Percentiles rank a stretch among this genome's conserved stretches.
phyloP scores from a whole-genome alignment of 2,888 invertebrate species.

The Dryadula phaetusa region DNA sequence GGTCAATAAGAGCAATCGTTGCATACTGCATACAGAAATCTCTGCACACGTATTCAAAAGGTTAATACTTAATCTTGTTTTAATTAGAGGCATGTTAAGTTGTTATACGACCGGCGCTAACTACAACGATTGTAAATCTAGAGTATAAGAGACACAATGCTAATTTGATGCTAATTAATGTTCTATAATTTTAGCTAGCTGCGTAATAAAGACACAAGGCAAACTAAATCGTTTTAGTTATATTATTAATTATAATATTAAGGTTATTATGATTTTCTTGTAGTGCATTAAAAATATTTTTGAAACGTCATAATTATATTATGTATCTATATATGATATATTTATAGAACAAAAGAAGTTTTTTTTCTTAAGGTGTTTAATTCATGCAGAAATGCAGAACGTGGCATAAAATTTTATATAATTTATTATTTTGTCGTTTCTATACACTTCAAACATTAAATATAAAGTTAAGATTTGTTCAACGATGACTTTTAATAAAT shows the following conservation, averaged over 20 bases:
- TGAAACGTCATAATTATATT: too few relatives aligned
- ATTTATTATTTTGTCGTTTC: constrained; percentile 26
- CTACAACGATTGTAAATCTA: background rate
- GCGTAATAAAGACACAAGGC: background rate
- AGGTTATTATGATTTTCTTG: background rate
- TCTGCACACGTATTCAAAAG: constrained; percentile 12
- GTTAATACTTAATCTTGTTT: constrained; percentile 16
- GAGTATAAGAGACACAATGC: constrained; percentile 15
- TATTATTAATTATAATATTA: too few relatives aligned
- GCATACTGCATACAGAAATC: constrained; percentile 7
- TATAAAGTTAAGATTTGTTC: constrained; percentile 60
- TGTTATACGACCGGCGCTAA: background rate
- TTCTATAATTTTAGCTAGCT: background rate
- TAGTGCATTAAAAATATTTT: background rate
- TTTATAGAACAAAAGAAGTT: too few relatives aligned
- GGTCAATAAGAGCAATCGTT: constrained; percentile 19
- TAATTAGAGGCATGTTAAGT: constrained; percentile 5
- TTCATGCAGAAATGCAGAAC: background rate
- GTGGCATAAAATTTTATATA: constrained; percentile 15
- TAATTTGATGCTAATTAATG: constrained; percentile 20
- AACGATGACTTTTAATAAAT: constrained; percentile 73
- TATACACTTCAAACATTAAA: constrained; percentile 40
- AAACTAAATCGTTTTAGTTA: too few relatives aligned
- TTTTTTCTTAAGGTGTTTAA: too few relatives aligned
- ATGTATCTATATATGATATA: too few relatives aligned